A percentile compares a stretch with the other conserved stretches of the same genome.
Conservation (phyloP, 2,797 vertebrate species). For the Phalanger gymnotis region DNA sequence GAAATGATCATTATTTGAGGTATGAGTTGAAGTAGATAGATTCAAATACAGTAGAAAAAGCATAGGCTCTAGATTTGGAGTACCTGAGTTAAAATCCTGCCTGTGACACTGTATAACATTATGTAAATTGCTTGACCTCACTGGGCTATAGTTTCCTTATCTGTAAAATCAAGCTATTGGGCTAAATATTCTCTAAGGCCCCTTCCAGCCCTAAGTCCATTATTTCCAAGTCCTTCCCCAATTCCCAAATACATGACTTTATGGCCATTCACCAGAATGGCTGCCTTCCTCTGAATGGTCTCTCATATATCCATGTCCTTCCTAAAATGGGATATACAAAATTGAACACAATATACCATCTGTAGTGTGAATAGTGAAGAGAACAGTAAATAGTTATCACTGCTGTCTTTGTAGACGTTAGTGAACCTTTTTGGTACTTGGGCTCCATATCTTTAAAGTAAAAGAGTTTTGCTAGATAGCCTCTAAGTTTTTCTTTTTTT, state of each 20-base stretch:
- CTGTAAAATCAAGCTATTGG: too few species aligned
- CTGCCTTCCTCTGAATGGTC: background rate
- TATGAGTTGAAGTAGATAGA: too few species aligned
- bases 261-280: background rate
- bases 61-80: too few species aligned
- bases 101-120: too few species aligned
- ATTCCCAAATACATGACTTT: background rate
- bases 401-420: background rate
- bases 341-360: background rate
- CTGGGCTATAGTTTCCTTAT: too few species aligned
- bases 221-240: too few species aligned
- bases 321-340: background rate
- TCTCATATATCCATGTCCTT: background rate
- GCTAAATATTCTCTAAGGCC: too few species aligned
- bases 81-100: too few species aligned
- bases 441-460: background rate
- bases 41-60: too few species aligned
- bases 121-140: too few species aligned
- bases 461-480: background rate
- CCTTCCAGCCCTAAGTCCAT: too few species aligned
- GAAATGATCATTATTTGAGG: too few species aligned
- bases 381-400: background rate
- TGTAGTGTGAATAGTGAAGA: background rate
- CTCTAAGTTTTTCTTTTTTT: background rate
- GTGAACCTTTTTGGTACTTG: background rate